Evolutionary conservation across 2,113 vertebrate species (phyloP), one percentile per base, ranked within the genome.

Genomic region (Copsychus sechellarum): DNA sequence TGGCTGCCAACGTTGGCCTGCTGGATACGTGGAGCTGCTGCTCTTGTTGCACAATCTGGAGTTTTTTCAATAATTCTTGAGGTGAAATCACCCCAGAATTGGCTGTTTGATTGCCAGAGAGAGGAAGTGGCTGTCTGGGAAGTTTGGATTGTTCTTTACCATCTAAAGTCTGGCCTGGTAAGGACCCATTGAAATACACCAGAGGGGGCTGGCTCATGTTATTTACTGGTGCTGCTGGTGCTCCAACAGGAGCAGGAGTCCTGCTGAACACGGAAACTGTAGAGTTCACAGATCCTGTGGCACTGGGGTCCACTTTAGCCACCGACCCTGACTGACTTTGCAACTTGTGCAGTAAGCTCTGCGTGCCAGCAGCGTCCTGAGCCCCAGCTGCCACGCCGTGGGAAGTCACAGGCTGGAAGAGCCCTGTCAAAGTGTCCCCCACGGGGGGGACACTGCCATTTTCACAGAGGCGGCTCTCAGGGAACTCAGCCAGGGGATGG

Each of bases 1-100:
- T 98, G 20, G 99, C 99, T 11, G 99, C 99, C 90, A 99, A 82
- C 14, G 97, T 94, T 1, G 97, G 98, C 31, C 98, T 98, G 82
- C 91, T 95, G 26, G 97, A 81, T 0, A 97, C 97, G 0, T 97
- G 97, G 42, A 98, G 88, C 89, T 98, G 98, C 77, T 99, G 99
- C 25, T 99, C 98, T 83, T 99, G 98, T 51, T 99, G 99, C 38
- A 99, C 98, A 11, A 98, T 95, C 86, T 98, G 98, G 15, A 99
- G 98, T 83, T 98, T 99, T 72, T 98, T 98, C 81, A 99, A 64
- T 17, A 99, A 96, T 92, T 99, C 99, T 15, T 98, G 98, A 53
- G 99, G 98, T 10, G 99, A 99, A 77, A 99, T 97, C 87, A 98
- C 97, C 8, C 98, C 97, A 14, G 97, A 95, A 48, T 4, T 84